These are phyloP conservation scores for Lepus americanus DNA, from an alignment of 2,113 vertebrate species.

Conservation along the genomic window DNA sequence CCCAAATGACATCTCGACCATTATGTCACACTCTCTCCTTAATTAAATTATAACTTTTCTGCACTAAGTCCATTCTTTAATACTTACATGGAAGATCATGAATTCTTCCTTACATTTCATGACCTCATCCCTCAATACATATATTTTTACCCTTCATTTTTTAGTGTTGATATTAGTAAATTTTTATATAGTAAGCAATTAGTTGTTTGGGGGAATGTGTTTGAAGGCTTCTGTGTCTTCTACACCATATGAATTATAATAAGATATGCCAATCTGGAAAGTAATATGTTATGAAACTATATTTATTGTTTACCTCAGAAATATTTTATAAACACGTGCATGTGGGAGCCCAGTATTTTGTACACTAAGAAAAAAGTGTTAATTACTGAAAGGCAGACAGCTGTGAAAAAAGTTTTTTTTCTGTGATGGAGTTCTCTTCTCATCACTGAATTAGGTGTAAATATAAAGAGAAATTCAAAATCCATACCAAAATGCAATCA, in stretches of 20 bases:
- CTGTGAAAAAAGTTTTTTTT: constrained; percentile 66
- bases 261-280: not conserved
- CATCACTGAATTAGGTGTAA: constrained; percentile 39
- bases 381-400: constrained; percentile 63
- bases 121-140: not conserved
- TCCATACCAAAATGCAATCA: not conserved
- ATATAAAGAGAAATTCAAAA: constrained; percentile 50
- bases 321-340: constrained; percentile 66
- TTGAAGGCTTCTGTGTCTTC: not conserved
- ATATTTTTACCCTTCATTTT: not conserved
- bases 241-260: not conserved
- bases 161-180: not conserved
- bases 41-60: not conserved
- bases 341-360: constrained; percentile 48
- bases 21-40: too few species aligned
- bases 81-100: not conserved
- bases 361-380: constrained; percentile 60
- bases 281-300: not conserved
- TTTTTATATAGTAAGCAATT: not conserved
- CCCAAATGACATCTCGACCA: too few species aligned
- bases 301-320: constrained; percentile 64
- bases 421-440: not conserved
- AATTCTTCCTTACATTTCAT: not conserved
- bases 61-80: not conserved
- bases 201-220: not conserved